Conservation (phyloP, 64 coral and sea anemone species). For the Astreopora myriophthalma region DNA sequence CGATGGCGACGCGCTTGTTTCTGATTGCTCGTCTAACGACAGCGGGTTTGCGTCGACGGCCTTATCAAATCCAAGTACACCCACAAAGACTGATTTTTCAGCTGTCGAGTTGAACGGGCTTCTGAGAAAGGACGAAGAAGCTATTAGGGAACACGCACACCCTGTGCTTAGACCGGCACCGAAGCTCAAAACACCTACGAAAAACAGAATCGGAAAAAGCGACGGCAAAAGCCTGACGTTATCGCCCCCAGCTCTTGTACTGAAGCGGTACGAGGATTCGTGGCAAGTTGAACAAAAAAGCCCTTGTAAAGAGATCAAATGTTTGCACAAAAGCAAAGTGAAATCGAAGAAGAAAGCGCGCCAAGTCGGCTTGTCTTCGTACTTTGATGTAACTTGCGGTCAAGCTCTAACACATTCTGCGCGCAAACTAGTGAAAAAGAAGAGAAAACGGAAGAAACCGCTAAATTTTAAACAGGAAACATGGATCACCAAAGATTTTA, state of each 20-base stretch:
- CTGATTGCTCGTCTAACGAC: constrained; percentile 88
- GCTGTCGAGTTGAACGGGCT: constrained; percentile 18
- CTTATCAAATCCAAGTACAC: constrained; percentile 42
- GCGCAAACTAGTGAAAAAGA: constrained; percentile 1
- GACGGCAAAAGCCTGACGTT: constrained; percentile 45
- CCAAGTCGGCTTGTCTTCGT: background rate
- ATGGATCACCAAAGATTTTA: background rate
- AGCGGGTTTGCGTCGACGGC: constrained; percentile 86
- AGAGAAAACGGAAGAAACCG: constrained; percentile 1
- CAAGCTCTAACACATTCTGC: background rate
- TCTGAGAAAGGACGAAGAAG: constrained; percentile 6
- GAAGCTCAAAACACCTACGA: constrained; percentile 41
- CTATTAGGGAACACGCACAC: constrained; percentile 9
- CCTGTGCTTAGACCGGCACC: constrained; percentile 16
- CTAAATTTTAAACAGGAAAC: constrained; percentile 1
- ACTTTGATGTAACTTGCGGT: constrained; percentile 14
- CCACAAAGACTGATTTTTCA: constrained; percentile 41
- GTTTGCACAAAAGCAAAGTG: background rate
- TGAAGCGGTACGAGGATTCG: constrained; percentile 81
- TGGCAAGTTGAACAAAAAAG: constrained; percentile 92
- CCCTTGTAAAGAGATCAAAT: background rate
- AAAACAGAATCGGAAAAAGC: background rate
- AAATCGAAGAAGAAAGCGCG: background rate
- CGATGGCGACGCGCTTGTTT: constrained; percentile 56
- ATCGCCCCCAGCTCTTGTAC: constrained; percentile 86